Evolutionary conservation across 2,113 vertebrate species (phyloP).

Genomic region (Aythya baeri): DNA sequence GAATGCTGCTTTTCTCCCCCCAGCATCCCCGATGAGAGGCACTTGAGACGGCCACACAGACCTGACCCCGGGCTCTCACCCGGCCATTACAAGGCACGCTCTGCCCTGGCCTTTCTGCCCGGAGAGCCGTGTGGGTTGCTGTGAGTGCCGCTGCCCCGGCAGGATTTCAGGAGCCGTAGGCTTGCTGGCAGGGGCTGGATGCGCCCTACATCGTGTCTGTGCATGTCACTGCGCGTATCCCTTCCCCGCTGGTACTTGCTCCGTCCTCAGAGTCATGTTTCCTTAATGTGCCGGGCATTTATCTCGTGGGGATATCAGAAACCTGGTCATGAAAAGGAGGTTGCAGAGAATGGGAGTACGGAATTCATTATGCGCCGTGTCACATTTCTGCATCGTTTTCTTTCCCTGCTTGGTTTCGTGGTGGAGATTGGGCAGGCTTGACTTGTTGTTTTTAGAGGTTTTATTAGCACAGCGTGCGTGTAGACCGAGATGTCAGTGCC

Average conservation of each 20-base stretch:
- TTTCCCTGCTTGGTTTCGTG: not conserved
- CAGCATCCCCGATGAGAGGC: not conserved
- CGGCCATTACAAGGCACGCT: not conserved
- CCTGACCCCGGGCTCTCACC: not conserved
- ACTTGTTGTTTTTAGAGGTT: not conserved
- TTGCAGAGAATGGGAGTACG: not conserved
- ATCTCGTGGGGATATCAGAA: not conserved
- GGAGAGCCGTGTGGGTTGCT: not conserved
- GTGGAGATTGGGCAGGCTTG: not conserved
- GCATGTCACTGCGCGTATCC: not conserved
- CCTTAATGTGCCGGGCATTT: not conserved
- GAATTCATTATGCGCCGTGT: not conserved
- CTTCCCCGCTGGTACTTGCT: not conserved
- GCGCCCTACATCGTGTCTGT: not conserved
- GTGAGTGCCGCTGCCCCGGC: not conserved
- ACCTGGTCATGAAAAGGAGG: not conserved
- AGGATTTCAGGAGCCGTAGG: constrained; percentile 7
- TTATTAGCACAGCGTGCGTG: not conserved
- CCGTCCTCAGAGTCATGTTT: not conserved
- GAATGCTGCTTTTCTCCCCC: not conserved
- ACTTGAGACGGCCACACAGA: not conserved
- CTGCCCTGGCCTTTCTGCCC: not conserved
- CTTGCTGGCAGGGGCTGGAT: not conserved
- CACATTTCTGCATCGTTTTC: not conserved
- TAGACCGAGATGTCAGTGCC: not conserved